Percentiles rank a stretch among this genome's conserved stretches.
phyloP scores from a whole-genome alignment of 35 echinoderm and acorn worm species.

The Diadema setosum region DNA sequence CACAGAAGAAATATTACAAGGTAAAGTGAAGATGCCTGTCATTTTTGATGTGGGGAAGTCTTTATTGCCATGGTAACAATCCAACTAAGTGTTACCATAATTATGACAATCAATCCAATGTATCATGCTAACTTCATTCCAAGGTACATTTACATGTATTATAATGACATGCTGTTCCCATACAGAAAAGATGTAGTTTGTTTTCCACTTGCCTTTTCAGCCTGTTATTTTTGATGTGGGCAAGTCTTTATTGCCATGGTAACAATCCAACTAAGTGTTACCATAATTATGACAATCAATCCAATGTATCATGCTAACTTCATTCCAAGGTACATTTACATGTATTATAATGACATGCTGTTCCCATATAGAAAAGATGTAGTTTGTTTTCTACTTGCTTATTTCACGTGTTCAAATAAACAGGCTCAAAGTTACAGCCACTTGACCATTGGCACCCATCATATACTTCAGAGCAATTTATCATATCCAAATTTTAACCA shows the following conservation, averaged over 20 bases:
- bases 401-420: constrained; percentile 5
- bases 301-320: neutral
- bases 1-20: neutral
- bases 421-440: neutral
- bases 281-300: neutral
- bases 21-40: neutral
- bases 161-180: neutral
- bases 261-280: neutral
- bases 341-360: neutral
- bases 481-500: constrained; percentile 10
- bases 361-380: neutral
- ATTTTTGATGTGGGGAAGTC: neutral
- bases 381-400: constrained; percentile 15
- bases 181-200: neutral
- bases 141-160: neutral
- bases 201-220: too few species aligned
- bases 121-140: neutral
- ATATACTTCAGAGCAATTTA: constrained; percentile 6
- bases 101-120: neutral
- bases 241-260: neutral
- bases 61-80: neutral
- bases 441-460: neutral
- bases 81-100: neutral
- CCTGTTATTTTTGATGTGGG: neutral
- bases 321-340: neutral